Percentiles rank a stretch among this genome's conserved stretches.
phyloP scores from a whole-genome alignment of 1,140 invertebrate species.

The Reticulitermes speratus region DNA sequence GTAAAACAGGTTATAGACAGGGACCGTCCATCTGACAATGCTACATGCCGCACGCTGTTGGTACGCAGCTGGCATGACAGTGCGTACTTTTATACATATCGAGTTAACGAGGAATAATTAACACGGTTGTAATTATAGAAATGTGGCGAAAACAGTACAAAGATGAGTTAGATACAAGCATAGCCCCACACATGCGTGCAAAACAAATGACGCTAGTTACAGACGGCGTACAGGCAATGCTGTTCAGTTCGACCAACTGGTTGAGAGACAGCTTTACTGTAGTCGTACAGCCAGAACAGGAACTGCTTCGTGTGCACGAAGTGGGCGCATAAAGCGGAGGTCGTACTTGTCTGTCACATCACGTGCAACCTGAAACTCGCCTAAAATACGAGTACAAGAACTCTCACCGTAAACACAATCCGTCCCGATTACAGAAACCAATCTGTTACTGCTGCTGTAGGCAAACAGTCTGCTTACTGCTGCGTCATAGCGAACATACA shows the following conservation, averaged over 20 bases:
- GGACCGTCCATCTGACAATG: background rate
- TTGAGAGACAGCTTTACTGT: background rate
- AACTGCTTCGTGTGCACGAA: no score
- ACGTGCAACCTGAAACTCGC: no score
- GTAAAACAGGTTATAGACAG: background rate
- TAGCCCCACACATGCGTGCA: background rate
- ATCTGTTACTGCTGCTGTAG: no score
- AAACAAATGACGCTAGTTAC: background rate
- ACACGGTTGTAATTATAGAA: background rate
- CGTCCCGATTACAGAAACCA: no score
- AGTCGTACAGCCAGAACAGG: background rate
- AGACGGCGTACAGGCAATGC: background rate
- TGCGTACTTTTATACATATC: background rate
- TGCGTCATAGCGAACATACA: no score
- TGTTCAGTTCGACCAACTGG: background rate
- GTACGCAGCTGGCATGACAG: background rate
- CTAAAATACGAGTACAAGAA: no score
- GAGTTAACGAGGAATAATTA: background rate
- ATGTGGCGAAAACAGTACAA: background rate
- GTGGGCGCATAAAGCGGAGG: no score
- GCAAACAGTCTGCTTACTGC: no score
- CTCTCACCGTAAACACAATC: no score
- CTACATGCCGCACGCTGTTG: background rate
- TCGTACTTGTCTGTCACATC: no score
- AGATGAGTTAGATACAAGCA: no score